These are phyloP conservation scores for Pogonomyrmex californicus DNA, from an alignment of 1,140 invertebrate species.

Conservation along the genomic window DNA sequence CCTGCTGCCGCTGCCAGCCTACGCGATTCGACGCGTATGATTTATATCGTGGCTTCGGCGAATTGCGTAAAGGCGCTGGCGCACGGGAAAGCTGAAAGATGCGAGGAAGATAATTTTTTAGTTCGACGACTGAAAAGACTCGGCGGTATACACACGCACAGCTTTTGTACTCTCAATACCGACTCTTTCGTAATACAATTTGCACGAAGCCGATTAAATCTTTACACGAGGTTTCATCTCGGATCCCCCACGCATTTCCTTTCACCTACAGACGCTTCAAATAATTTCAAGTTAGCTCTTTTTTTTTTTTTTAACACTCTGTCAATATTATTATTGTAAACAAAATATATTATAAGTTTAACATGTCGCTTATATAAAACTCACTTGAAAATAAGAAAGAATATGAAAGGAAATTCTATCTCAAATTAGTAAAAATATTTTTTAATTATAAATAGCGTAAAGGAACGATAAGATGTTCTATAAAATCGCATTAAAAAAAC, in stretches of 20 bases:
- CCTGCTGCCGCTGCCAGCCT: conserved; percentile 51
- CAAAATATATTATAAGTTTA: neutral
- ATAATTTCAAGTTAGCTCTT: conserved; percentile 7
- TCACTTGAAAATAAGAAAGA: neutral
- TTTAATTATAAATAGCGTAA: neutral
- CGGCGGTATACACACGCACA: neutral
- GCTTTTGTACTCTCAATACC: conserved; percentile 47
- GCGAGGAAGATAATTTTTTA: conserved; percentile 64
- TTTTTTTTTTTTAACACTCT: neutral
- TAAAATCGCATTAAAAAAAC: neutral
- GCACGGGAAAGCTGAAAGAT: conserved; percentile 68
- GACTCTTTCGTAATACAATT: conserved; percentile 48
- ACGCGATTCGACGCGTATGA: conserved; percentile 71
- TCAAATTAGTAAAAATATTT: neutral
- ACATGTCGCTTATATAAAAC: neutral
- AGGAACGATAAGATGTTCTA: neutral
- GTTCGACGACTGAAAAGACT: conserved; percentile 57
- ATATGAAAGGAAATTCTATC: neutral
- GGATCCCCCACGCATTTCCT: neutral
- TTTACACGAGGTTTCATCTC: neutral
- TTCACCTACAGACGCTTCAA: conserved; percentile 15
- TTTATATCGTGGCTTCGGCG: conserved; percentile 68
- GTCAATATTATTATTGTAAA: neutral
- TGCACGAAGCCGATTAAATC: conserved; percentile 51
- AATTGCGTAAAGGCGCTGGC: conserved; percentile 65